Conservation (phyloP, 1,140 invertebrate species). For the Drosophila subobscura region DNA sequence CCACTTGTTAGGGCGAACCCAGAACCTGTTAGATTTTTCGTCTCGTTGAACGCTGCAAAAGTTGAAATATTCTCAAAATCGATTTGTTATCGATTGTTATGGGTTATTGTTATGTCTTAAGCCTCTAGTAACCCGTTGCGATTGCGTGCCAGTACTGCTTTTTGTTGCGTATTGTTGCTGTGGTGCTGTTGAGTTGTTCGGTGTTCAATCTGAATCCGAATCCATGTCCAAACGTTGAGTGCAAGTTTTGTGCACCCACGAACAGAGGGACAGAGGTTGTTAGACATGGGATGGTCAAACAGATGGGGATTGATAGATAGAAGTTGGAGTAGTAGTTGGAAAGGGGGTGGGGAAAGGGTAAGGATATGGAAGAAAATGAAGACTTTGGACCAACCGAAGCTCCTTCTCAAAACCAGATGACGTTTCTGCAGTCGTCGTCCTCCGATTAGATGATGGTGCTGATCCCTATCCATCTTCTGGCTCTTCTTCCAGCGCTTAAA, state of each 20-base stretch:
- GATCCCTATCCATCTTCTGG: not conserved
- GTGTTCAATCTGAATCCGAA: too few species aligned
- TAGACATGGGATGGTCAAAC: slow-evolving; percentile 4
- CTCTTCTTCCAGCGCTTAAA: slow-evolving; percentile 72
- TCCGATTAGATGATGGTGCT: slow-evolving; percentile 1
- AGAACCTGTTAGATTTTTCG: slow-evolving; percentile 6
- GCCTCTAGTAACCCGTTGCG: not conserved
- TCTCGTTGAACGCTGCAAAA: slow-evolving; percentile 25
- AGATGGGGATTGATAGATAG: not conserved
- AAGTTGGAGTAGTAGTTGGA: not conserved
- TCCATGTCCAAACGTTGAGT: slow-evolving; percentile 11
- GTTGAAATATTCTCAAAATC: slow-evolving; percentile 15
- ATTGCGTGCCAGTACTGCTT: too few species aligned
- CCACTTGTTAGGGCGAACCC: not conserved
- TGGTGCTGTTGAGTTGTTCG: too few species aligned
- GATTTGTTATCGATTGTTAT: slow-evolving; percentile 14
- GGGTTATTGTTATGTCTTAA: slow-evolving; percentile 12
- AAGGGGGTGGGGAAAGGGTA: not conserved
- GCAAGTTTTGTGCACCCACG: slow-evolving; percentile 40
- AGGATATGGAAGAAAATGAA: slow-evolving; percentile 3
- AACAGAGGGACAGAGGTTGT: not conserved
- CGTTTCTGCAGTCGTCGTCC: slow-evolving; percentile 26
- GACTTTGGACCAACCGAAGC: slow-evolving; percentile 63
- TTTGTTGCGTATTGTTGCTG: too few species aligned
- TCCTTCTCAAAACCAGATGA: slow-evolving; percentile 33